Conservation (phyloP, 2,888 invertebrate species). For the Agrotis segetum region DNA sequence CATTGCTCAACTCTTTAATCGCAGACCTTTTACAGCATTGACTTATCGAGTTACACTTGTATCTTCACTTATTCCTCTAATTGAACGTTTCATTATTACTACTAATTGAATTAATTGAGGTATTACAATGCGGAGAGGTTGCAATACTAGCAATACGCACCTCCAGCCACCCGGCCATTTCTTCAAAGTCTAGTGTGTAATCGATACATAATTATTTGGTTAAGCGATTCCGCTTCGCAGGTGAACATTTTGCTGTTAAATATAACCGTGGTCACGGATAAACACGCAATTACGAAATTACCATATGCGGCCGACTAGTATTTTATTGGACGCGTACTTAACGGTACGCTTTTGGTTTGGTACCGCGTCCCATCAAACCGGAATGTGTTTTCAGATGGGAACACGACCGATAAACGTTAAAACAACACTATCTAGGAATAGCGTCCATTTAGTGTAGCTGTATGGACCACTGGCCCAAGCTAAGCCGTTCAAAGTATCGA, state of each 20-base stretch:
- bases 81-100: slow-evolving; percentile 62
- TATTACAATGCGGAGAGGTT: slow-evolving; percentile 35
- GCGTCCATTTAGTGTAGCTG: slow-evolving; percentile 59
- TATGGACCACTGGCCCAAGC: slow-evolving; percentile 24
- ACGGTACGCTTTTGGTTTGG: slow-evolving; percentile 77
- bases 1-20: slow-evolving; percentile 69
- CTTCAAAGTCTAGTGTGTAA: slow-evolving; percentile 59
- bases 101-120: slow-evolving; percentile 66
- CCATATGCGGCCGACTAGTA: slow-evolving; percentile 79
- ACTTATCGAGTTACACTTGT: slow-evolving; percentile 66
- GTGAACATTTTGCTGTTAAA: slow-evolving; percentile 71
- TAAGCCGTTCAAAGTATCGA: slow-evolving; percentile 54
- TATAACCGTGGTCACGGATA: slow-evolving; percentile 77
- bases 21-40: slow-evolving; percentile 68
- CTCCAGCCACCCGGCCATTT: slow-evolving; percentile 48
- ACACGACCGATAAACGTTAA: slow-evolving; percentile 66
- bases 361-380: slow-evolving; percentile 71
- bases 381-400: slow-evolving; percentile 67
- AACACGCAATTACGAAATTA: slow-evolving; percentile 85
- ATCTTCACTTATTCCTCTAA: slow-evolving; percentile 57
- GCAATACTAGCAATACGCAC: slow-evolving; percentile 50
- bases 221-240: slow-evolving; percentile 70
- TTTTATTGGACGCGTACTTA: slow-evolving; percentile 81
- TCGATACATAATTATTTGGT: slow-evolving; percentile 72
- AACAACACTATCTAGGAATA: slow-evolving; percentile 70